A percentile compares a stretch with the other conserved stretches of the same genome.
Conservation (phyloP, 2,113 vertebrate species). For the Loxodonta africana region DNA sequence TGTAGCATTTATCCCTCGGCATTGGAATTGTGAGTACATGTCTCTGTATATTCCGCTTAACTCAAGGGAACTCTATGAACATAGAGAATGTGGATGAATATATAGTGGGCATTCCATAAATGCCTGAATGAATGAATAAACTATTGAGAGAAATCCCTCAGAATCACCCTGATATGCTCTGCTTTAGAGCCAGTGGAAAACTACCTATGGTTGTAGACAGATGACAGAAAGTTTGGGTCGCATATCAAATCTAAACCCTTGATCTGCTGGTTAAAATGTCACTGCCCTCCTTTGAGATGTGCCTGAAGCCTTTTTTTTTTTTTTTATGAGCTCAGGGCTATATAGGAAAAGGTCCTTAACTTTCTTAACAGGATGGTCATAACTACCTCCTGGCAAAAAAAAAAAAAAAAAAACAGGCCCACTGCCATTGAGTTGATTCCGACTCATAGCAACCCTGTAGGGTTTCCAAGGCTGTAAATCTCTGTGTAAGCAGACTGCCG, state of each 20-base stretch:
- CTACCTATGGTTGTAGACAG: background rate
- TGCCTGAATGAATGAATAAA: background rate
- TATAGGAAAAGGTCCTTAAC: background rate
- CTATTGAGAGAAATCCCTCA: background rate
- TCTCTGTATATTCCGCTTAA: slow-evolving; percentile 1
- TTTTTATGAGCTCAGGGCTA: background rate
- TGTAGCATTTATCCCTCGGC: background rate
- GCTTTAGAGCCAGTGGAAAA: background rate
- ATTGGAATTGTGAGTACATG: background rate
- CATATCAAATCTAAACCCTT: background rate
- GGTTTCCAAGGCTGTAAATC: too few relatives aligned
- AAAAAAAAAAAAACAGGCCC: too few relatives aligned
- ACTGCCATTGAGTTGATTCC: too few relatives aligned
- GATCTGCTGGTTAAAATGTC: background rate
- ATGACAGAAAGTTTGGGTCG: background rate
- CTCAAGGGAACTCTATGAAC: background rate
- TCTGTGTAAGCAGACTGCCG: too few relatives aligned
- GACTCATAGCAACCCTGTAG: too few relatives aligned
- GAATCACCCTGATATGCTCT: background rate
- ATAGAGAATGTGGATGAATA: background rate
- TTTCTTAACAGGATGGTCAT: background rate
- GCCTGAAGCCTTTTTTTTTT: background rate
- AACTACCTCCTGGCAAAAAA: background rate
- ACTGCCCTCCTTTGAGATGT: background rate
- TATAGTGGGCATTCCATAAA: background rate